Base-by-base conservation (phyloP, 2,888 invertebrate species). In the Hypolimnas misippus region DNA sequence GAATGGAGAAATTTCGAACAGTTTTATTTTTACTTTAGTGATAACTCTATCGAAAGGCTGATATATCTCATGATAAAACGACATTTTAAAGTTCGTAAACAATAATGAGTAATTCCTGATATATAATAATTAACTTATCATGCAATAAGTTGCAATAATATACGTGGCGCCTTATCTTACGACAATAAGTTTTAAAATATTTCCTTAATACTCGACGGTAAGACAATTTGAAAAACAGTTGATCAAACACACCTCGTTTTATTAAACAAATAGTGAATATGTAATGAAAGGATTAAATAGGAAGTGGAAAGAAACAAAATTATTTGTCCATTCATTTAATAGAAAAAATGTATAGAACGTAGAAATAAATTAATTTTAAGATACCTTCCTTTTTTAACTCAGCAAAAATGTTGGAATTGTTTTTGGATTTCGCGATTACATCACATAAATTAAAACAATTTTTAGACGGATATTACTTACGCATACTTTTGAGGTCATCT, bases 261-360 rank as follows among this genome's bases (percentile, higher is more conserved):
- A 42, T 66, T 60, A 60, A 53, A 63, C 66, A 66, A 66, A 54
- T 63, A 57, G 33, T 65, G 42, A 54, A 50, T 55, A 46, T 44
- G 46, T 62, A 19, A 57, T 42, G 25, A 62, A n/a, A n/a, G n/a
- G n/a, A n/a, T n/a, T n/a, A n/a, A n/a, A n/a, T n/a, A n/a, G n/a
- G n/a, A n/a, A n/a, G n/a, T n/a, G n/a, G n/a, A n/a, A n/a, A n/a
- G n/a, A n/a, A n/a, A n/a, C n/a, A n/a, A n/a, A n/a, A n/a, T n/a
- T n/a, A n/a, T n/a, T n/a, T n/a, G n/a, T n/a, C n/a, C n/a, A n/a
- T n/a, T n/a, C n/a, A n/a, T n/a, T n/a, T n/a, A n/a, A n/a, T n/a
- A n/a, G n/a, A n/a, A n/a, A n/a, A n/a, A n/a, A n/a, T n/a, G n/a
- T n/a, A n/a, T n/a, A n/a, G n/a, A n/a, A n/a, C n/a, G n/a, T n/a